Evolutionary conservation across 2,888 invertebrate species (phyloP), one percentile per base, ranked within the genome.

Genomic region (Clunio marinus): DNA sequence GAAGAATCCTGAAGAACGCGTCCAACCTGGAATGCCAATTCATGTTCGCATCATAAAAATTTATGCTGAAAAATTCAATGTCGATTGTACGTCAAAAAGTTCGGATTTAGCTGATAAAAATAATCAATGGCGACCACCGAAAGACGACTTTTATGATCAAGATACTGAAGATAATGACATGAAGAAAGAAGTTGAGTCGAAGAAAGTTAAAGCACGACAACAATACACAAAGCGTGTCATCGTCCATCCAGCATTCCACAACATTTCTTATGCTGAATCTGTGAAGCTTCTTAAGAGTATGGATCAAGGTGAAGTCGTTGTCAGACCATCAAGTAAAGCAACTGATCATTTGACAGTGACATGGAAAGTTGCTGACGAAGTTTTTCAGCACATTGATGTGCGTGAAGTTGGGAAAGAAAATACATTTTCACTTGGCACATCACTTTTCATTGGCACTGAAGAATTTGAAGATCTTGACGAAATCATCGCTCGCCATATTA

Each of bases 391-490:
- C 76, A 94, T 99, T 70, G 97, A 97, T 76, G 88, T 99, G 0
- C 83, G 89, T 59, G 99, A 99, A 78, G 92, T 96, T 76, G 94
- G 94, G 13, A 99, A 99, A 81, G 91, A 93, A 75, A 97, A 98
- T 76, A 90, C 92, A 0, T 99, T 97, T 77, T 95, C 96, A 68
- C 81, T 99, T 72, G 98, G 98, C 65, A 86, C 86, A 74, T 85
- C 86, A 3, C 82, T 98, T 10, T 89, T 88, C 87, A 98, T 98
- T 73, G 88, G 88, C 35, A 87, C 84, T 70, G 93, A 96, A 74
- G 96, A 96, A 75, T 99, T 95, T 78, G 99, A 99, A 81, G 99
- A 99, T 80, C 81, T 99, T 32, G 99, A 99, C 78, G 99, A 99
- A 87, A 99, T 99, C 70, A 93, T 99, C 68, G 97, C 98, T 0